Percentiles rank a stretch among this genome's conserved stretches.
These are phyloP conservation scores for Chelonoidis abingdonii DNA, from an alignment of 2,113 vertebrate species.

Conservation along the genomic window DNA sequence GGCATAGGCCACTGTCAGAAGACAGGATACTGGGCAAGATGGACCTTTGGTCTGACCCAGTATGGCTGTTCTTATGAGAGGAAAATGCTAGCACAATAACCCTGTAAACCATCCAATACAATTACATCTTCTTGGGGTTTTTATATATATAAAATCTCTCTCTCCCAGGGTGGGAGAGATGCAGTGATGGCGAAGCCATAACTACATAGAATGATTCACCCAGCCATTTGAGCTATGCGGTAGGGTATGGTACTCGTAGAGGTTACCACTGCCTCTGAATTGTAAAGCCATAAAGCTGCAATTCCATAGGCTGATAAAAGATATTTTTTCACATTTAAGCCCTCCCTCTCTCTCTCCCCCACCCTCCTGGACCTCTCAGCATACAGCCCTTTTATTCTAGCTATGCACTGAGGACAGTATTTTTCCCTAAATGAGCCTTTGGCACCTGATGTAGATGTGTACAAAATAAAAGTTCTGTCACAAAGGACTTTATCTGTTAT, in stretches of 20 bases:
- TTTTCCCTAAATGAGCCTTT: neutral
- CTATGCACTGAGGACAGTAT: neutral
- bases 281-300: neutral
- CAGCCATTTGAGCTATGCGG: too few species aligned
- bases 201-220: too few species aligned
- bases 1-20: too few species aligned
- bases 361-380: too few species aligned
- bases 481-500: neutral
- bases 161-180: too few species aligned
- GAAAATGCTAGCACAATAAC: neutral
- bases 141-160: too few species aligned
- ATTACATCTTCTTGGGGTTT: neutral
- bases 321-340: neutral
- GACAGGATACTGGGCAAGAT: too few species aligned
- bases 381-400: neutral
- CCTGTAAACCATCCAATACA: fast-evolving
- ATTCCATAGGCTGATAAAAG: neutral
- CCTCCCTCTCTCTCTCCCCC: too few species aligned
- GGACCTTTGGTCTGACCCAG: too few species aligned
- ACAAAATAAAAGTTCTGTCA: neutral
- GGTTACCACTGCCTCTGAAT: neutral
- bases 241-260: too few species aligned
- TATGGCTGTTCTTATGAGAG: neutral
- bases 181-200: too few species aligned
- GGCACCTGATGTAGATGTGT: neutral